Conservation (phyloP, 1,140 invertebrate genomes). For the Uloborus diversus region DNA sequence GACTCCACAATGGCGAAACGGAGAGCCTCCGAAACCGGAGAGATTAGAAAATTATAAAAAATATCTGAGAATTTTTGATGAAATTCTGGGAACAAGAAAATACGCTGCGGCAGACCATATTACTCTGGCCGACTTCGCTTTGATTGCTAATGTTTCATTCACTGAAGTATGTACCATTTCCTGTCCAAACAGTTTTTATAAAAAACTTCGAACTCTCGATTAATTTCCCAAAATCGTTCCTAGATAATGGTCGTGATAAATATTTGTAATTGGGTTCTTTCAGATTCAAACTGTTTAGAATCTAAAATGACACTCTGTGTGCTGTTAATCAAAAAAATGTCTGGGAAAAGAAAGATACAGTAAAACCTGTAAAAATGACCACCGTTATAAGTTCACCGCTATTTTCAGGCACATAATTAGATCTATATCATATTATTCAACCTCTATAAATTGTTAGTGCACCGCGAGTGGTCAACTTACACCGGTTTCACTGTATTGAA, state of each 20-base stretch:
- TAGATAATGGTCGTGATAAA: background rate
- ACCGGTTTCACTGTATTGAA: too few species aligned
- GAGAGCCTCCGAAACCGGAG: slow-evolving; percentile 6
- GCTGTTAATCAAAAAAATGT: too few species aligned
- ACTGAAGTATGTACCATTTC: slow-evolving; percentile 48
- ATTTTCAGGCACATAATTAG: too few species aligned
- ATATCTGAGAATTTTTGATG: slow-evolving; percentile 59
- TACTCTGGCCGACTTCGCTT: slow-evolving; percentile 62
- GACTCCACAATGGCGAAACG: slow-evolving; percentile 25
- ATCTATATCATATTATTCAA: too few species aligned
- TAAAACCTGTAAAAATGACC: too few species aligned
- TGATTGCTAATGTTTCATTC: slow-evolving; percentile 61
- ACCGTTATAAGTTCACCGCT: too few species aligned
- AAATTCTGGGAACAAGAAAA: slow-evolving; percentile 54
- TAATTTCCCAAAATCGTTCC: background rate
- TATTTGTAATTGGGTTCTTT: background rate
- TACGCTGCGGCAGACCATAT: slow-evolving; percentile 61
- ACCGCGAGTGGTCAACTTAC: too few species aligned
- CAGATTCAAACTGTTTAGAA: background rate
- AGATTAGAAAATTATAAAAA: slow-evolving; percentile 58
- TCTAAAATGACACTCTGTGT: background rate
- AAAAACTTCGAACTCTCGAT: background rate
- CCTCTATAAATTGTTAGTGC: too few species aligned
- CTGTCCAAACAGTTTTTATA: background rate
- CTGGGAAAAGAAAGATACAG: too few species aligned